phyloP scores from a whole-genome alignment of 64 coral and sea anemone species.

The Pocillopora damicornis region DNA sequence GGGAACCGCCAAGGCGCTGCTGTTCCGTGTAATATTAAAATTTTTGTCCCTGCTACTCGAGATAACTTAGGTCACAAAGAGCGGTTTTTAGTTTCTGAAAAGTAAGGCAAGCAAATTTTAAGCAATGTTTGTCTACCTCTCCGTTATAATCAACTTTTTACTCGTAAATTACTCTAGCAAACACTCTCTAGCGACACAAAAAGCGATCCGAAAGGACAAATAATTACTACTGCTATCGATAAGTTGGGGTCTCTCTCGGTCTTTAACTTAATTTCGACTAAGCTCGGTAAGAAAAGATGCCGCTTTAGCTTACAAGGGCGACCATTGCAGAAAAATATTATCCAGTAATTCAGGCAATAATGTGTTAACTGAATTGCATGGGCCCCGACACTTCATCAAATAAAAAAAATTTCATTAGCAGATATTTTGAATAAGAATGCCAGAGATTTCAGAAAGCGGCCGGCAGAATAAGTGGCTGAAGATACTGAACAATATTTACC shows the following conservation, averaged over 20 bases:
- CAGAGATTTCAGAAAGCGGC: slow-evolving; percentile 22
- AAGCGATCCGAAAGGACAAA: slow-evolving; percentile 54
- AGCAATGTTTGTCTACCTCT: slow-evolving; percentile 67
- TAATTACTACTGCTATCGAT: slow-evolving; percentile 43
- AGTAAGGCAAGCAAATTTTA: slow-evolving; percentile 56
- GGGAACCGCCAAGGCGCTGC: slow-evolving; percentile 65
- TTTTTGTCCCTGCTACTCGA: slow-evolving; percentile 42
- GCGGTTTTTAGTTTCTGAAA: slow-evolving; percentile 52
- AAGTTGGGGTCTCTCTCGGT: slow-evolving; percentile 53
- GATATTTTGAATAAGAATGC: slow-evolving; percentile 81
- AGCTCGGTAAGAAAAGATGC: slow-evolving; percentile 51
- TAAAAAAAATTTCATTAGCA: slow-evolving; percentile 98
- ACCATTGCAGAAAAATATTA: slow-evolving; percentile 67
- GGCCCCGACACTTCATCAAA: slow-evolving; percentile 84
- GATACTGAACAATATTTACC: slow-evolving; percentile 9
- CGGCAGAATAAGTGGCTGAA: slow-evolving; percentile 6
- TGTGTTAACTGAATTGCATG: slow-evolving; percentile 87
- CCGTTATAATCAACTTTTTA: slow-evolving; percentile 75
- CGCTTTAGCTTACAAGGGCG: slow-evolving; percentile 2
- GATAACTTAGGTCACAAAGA: slow-evolving; percentile 63
- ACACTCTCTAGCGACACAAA: slow-evolving; percentile 64
- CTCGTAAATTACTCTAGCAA: slow-evolving; percentile 64
- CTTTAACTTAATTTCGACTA: slow-evolving; percentile 78
- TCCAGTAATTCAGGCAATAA: slow-evolving; percentile 91
- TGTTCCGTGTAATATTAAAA: slow-evolving; percentile 80